phyloP scores from a whole-genome alignment of 2,888 invertebrate species.

The Macrosiphum euphorbiae region DNA sequence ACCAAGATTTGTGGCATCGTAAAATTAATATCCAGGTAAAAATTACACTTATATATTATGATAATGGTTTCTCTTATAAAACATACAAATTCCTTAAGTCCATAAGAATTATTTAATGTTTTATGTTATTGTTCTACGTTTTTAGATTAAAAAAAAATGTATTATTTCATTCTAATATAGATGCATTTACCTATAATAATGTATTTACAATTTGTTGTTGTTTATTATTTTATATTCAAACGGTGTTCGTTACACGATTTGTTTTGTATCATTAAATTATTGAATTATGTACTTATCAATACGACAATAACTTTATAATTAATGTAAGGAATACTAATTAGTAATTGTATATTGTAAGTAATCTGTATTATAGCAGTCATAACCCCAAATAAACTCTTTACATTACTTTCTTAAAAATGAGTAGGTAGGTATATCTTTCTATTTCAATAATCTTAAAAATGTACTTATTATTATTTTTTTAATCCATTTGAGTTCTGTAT shows the following conservation, averaged over 20 bases:
- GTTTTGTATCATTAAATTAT: neutral
- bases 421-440: neutral
- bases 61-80: slow-evolving; percentile 23
- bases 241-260: neutral
- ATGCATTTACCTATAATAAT: neutral
- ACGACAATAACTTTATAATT: neutral
- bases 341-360: neutral
- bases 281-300: neutral
- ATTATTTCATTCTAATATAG: neutral
- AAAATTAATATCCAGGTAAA: slow-evolving; percentile 45
- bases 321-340: neutral
- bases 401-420: neutral
- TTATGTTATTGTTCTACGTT: neutral
- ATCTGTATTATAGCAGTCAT: neutral
- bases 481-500: neutral
- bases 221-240: neutral
- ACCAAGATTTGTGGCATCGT: slow-evolving; percentile 49
- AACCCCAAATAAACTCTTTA: neutral
- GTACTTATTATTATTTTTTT: neutral
- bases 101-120: neutral
- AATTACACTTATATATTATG: slow-evolving; percentile 1
- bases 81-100: slow-evolving; percentile 19
- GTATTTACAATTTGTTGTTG: neutral
- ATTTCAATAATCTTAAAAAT: neutral
- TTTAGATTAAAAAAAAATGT: neutral